phyloP scores from a whole-genome alignment of 2,113 vertebrate species.

The Pitta sordida region DNA sequence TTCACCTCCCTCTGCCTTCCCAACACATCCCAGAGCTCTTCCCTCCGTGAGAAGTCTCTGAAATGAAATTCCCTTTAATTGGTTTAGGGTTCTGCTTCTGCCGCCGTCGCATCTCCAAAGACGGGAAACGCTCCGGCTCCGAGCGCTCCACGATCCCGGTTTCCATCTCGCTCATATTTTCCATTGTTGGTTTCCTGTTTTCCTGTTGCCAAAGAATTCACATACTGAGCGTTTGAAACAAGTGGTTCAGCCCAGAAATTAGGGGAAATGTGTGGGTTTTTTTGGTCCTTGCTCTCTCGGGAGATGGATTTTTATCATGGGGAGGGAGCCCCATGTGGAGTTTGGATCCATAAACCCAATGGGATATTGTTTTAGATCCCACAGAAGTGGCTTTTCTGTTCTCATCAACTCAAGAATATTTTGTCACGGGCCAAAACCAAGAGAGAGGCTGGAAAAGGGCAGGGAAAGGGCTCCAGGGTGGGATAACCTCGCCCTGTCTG shows the following conservation, averaged over 20 bases:
- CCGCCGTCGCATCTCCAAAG: not conserved
- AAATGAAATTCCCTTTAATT: slow-evolving; percentile 12
- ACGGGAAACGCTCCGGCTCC: not conserved
- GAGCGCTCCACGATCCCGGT: not conserved
- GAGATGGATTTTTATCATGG: not conserved
- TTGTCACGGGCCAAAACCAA: not conserved
- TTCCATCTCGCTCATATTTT: slow-evolving; percentile 21
- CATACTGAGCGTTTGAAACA: not conserved
- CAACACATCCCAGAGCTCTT: not conserved
- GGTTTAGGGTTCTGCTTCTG: not conserved
- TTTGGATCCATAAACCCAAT: not conserved
- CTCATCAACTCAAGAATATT: not conserved
- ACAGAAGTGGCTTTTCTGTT: not conserved
- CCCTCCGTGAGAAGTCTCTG: not conserved
- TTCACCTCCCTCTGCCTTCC: not conserved
- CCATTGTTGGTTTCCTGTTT: slow-evolving; percentile 41
- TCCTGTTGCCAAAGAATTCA: not conserved
- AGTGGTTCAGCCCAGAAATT: not conserved
- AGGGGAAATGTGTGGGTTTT: not conserved
- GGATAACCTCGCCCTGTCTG: not conserved
- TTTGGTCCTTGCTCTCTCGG: not conserved
- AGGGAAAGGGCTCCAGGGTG: not conserved
- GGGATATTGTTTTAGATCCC: not conserved
- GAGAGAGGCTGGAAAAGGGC: not conserved
- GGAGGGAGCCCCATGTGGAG: rapidly evolving